A percentile compares a stretch with the other conserved stretches of the same genome.
Evolutionary conservation across 2,113 vertebrate genomes (phyloP).

Genomic region (Varanus salvator): DNA sequence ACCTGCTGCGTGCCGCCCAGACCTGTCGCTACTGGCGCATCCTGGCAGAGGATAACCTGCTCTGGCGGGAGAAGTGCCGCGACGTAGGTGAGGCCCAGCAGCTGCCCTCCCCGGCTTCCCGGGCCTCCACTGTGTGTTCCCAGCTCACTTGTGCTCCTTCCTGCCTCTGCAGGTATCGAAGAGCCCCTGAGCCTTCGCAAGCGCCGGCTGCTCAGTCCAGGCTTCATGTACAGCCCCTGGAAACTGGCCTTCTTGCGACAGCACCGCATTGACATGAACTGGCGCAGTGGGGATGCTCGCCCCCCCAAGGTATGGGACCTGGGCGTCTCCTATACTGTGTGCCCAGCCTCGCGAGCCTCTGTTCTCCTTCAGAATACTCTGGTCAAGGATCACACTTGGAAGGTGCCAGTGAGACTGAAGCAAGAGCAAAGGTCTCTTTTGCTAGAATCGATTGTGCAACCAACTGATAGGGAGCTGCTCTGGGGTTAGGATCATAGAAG

Average conservation of each 20-base stretch:
- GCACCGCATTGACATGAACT: slow-evolving; percentile 72
- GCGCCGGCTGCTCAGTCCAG: slow-evolving; percentile 63
- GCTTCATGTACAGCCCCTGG: slow-evolving; percentile 77
- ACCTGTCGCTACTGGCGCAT: slow-evolving; percentile 73
- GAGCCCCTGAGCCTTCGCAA: slow-evolving; percentile 68
- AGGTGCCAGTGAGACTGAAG: too few relatives aligned
- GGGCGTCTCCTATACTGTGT: too few relatives aligned
- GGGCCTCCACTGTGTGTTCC: background rate
- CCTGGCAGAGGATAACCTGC: slow-evolving; percentile 64
- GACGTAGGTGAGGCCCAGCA: slow-evolving; percentile 59
- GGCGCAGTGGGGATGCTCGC: slow-evolving; percentile 68
- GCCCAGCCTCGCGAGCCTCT: too few relatives aligned
- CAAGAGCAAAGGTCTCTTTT: too few relatives aligned
- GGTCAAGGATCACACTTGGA: too few relatives aligned
- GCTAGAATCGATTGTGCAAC: too few relatives aligned
- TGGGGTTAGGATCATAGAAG: too few relatives aligned
- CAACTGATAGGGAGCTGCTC: too few relatives aligned
- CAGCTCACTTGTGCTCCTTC: rapidly evolving
- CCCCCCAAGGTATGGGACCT: slow-evolving; percentile 66
- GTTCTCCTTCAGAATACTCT: too few relatives aligned
- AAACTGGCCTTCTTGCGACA: slow-evolving; percentile 72
- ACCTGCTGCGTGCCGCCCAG: slow-evolving; percentile 68
- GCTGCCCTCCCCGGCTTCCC: too few relatives aligned
- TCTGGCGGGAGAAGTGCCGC: slow-evolving; percentile 74
- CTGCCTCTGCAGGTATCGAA: slow-evolving; percentile 54